Evolutionary conservation across 2,113 vertebrate genomes (phyloP).

Genomic region (Phalacrocorax brasilianus): DNA sequence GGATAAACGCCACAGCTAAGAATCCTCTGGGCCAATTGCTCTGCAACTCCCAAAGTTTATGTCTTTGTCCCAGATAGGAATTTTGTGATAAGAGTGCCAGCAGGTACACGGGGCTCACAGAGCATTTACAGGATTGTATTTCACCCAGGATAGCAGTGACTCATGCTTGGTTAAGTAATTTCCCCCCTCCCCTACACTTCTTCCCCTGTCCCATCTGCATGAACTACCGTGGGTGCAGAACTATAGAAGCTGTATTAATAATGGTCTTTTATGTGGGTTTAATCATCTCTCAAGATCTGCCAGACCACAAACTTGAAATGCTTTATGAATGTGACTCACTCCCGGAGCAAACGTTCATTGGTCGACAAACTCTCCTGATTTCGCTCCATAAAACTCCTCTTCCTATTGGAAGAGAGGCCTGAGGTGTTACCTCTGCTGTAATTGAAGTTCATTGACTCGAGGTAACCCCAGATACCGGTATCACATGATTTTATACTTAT

Average conservation of each 20-base stretch:
- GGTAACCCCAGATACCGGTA: slow-evolving; percentile 30
- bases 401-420: slow-evolving; percentile 54
- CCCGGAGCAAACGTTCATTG: slow-evolving; percentile 9
- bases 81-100: neutral
- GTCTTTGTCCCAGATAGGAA: neutral
- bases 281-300: slow-evolving; percentile 37
- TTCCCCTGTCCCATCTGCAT: neutral
- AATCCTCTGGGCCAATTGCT: neutral
- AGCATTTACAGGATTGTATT: neutral
- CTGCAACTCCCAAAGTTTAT: neutral
- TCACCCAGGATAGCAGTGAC: neutral
- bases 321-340: slow-evolving; percentile 50
- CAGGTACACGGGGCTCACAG: neutral
- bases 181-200: neutral
- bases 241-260: slow-evolving; percentile 33
- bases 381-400: neutral
- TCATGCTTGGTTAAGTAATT: neutral
- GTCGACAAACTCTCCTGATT: slow-evolving; percentile 53
- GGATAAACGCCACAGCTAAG: neutral
- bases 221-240: neutral
- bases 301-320: slow-evolving; percentile 44
- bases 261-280: slow-evolving; percentile 58
- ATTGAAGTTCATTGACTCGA: slow-evolving; percentile 11
- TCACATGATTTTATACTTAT: neutral
- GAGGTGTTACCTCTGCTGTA: slow-evolving; percentile 53